Percentiles rank a stretch among this genome's conserved stretches.
Conservation (phyloP, 2,113 vertebrate species). For the Synodontis membranacea region DNA sequence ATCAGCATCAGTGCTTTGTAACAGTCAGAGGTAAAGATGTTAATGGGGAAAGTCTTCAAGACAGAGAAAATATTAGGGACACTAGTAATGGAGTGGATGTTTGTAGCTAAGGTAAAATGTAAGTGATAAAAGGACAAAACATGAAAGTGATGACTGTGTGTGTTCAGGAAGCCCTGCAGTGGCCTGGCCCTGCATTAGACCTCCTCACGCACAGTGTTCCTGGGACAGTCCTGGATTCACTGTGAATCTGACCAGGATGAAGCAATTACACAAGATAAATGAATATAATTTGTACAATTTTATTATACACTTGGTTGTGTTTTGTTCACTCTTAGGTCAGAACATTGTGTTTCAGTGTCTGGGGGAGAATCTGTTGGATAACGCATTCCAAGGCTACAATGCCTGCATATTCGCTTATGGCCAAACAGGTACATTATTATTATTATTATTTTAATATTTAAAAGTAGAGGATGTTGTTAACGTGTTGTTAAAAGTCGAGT, state of each 20-base stretch:
- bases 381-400: constrained; percentile 96
- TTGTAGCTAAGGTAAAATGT: background rate
- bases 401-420: constrained; percentile 98
- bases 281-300: background rate
- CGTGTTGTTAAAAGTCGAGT: background rate
- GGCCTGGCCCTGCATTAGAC: background rate
- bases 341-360: constrained; percentile 97
- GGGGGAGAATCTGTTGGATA: constrained; percentile 93
- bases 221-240: background rate
- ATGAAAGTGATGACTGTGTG: too few species aligned
- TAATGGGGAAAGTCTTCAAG: background rate
- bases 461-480: background rate
- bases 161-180: background rate
- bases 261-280: background rate
- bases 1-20: background rate
- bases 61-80: background rate
- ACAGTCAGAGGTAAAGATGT: background rate
- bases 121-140: background rate
- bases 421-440: constrained; percentile 94
- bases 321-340: constrained; percentile 77
- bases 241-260: background rate
- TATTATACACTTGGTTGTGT: background rate
- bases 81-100: background rate
- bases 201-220: background rate
- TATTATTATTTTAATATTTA: too few species aligned